Evolutionary conservation across 2,888 invertebrate species (phyloP).

Genomic region (Lasioglossum figueresi): DNA sequence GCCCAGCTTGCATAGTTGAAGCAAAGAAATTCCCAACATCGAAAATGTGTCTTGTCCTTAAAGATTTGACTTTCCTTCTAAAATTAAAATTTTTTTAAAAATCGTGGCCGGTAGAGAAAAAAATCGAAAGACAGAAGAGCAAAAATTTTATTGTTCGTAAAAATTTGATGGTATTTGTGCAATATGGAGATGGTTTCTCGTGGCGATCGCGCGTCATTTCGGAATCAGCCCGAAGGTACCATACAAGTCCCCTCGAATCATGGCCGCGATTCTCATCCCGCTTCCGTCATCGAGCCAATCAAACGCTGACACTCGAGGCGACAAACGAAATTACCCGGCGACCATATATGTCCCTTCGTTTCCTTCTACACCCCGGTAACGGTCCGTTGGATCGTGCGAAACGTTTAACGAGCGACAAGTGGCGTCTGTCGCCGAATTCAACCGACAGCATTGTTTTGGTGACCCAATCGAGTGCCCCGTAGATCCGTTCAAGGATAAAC

Average conservation of each 20-base stretch:
- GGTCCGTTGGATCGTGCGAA: slow-evolving; percentile 65
- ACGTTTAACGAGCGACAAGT: slow-evolving; percentile 37
- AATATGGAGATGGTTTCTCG: neutral
- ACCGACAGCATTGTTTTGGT: slow-evolving; percentile 9
- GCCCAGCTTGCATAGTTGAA: neutral
- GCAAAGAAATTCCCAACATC: neutral
- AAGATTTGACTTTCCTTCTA: neutral
- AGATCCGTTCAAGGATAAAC: slow-evolving; percentile 25
- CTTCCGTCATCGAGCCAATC: slow-evolving; percentile 46
- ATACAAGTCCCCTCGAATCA: neutral
- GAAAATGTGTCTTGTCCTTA: neutral
- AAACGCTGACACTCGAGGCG: slow-evolving; percentile 44
- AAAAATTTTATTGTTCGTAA: neutral
- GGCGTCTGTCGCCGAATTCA: slow-evolving; percentile 47
- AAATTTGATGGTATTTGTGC: neutral
- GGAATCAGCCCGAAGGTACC: slow-evolving; percentile 27
- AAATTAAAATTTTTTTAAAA: neutral
- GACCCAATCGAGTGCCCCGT: slow-evolving; percentile 19
- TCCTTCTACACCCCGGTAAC: slow-evolving; percentile 23
- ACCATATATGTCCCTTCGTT: slow-evolving; percentile 10
- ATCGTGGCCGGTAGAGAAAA: neutral
- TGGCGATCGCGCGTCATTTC: slow-evolving; percentile 5
- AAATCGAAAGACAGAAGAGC: neutral
- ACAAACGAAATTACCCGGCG: slow-evolving; percentile 53
- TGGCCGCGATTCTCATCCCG: slow-evolving; percentile 31